phyloP scores from a whole-genome alignment of 2,113 vertebrate genomes.

The Cryptotis parvus region DNA sequence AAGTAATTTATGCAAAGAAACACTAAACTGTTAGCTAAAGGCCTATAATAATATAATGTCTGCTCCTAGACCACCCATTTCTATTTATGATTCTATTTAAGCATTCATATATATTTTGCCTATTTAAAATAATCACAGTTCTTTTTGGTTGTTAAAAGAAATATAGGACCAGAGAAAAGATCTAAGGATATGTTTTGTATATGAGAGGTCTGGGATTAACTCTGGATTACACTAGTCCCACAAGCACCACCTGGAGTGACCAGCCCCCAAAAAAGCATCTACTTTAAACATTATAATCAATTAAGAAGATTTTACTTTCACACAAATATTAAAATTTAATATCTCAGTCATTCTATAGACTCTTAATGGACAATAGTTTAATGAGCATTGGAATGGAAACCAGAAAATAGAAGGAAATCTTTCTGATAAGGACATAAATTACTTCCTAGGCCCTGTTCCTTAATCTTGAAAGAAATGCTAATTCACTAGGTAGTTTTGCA shows the following conservation, averaged over 20 bases:
- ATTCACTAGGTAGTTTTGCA: neutral
- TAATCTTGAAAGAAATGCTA: neutral
- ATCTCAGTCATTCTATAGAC: constrained; percentile 29
- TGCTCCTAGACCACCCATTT: neutral
- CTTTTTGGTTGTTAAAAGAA: neutral
- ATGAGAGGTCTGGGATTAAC: too few species aligned
- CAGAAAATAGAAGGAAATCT: neutral
- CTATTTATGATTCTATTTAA: neutral
- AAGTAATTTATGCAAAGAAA: neutral
- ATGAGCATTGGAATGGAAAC: neutral
- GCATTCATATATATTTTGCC: neutral
- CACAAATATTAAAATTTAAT: neutral
- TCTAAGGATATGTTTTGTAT: too few species aligned
- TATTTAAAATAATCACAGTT: neutral
- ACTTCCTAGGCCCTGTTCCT: neutral
- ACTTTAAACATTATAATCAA: neutral
- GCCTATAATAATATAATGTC: neutral
- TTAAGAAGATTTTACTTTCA: constrained; percentile 5
- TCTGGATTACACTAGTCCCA: neutral
- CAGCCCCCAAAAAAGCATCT: too few species aligned
- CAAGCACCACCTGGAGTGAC: too few species aligned
- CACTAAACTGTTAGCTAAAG: neutral
- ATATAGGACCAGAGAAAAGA: neutral
- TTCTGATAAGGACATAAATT: neutral
- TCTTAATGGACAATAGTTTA: neutral